A percentile compares a stretch with the other conserved stretches of the same genome.
Evolutionary conservation across 2,888 invertebrate species (phyloP).

Genomic region (Drosophila hawaiiensis): DNA sequence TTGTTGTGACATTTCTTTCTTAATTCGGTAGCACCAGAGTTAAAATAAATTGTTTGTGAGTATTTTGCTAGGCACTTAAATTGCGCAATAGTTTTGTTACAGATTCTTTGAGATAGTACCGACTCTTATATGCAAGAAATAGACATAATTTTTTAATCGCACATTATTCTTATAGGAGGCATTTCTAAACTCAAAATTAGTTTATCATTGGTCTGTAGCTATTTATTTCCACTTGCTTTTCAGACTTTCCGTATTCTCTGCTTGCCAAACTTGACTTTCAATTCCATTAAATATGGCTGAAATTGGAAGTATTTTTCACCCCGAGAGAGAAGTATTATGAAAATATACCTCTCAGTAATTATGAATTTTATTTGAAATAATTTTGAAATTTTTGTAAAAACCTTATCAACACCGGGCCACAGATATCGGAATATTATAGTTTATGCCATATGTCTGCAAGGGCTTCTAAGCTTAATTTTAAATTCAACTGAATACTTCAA

Average conservation of each 20-base stretch:
- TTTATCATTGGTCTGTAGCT: background rate
- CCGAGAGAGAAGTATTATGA: no score
- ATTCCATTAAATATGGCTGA: background rate
- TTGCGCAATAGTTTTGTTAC: conserved; percentile 35
- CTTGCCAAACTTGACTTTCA: background rate
- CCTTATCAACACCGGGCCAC: background rate
- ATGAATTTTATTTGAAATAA: background rate
- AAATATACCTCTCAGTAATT: background rate
- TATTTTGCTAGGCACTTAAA: conserved; percentile 67
- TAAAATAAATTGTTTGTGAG: conserved; percentile 18
- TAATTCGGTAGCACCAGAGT: conserved; percentile 21
- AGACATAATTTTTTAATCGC: background rate
- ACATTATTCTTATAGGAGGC: background rate
- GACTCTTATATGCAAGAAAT: background rate
- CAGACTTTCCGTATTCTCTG: background rate
- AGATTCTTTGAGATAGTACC: background rate
- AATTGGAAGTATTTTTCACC: background rate
- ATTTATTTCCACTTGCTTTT: background rate
- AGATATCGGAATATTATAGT: conserved; percentile 3
- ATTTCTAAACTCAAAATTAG: background rate
- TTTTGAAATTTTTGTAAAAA: background rate
- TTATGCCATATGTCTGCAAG: background rate
- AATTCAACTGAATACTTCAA: background rate
- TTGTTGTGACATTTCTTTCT: conserved; percentile 5
- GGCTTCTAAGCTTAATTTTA: background rate